These are phyloP conservation scores for Poecilia picta DNA, from an alignment of 2,797 vertebrate genomes.

Conservation along the genomic window DNA sequence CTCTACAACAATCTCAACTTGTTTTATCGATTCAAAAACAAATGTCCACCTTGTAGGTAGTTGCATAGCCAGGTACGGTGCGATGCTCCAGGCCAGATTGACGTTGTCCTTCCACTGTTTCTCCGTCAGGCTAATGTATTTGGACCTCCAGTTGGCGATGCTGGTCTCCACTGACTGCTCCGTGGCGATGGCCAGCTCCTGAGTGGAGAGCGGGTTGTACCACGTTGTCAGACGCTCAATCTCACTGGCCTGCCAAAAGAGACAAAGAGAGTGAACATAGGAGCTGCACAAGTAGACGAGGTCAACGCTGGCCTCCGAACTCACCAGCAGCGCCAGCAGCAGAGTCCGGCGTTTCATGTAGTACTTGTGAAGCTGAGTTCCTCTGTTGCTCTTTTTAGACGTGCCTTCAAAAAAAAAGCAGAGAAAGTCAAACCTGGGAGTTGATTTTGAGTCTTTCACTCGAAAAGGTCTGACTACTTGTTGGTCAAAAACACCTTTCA, in stretches of 20 bases:
- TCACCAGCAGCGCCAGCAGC: slow-evolving; percentile 90
- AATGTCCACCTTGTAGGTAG: slow-evolving; percentile 85
- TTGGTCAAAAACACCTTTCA: not conserved
- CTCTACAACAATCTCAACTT: not conserved
- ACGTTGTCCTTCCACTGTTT: slow-evolving; percentile 99
- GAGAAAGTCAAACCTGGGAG: not conserved
- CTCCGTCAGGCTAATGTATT: slow-evolving; percentile 94
- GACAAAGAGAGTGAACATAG: not conserved
- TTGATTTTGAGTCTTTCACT: not conserved
- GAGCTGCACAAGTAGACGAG: not conserved
- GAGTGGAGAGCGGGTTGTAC: slow-evolving; percentile 96
- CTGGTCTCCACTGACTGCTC: slow-evolving; percentile 96
- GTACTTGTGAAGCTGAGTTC: slow-evolving; percentile 96
- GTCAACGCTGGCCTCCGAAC: not conserved
- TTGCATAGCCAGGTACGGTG: slow-evolving; percentile 93
- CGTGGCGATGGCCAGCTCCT: slow-evolving; percentile 87
- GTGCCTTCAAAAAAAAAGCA: slow-evolving; percentile 78
- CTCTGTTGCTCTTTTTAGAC: slow-evolving; percentile 96
- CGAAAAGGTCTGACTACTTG: not conserved
- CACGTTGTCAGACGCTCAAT: slow-evolving; percentile 94
- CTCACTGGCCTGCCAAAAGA: slow-evolving; percentile 88
- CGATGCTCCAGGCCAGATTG: slow-evolving; percentile 96
- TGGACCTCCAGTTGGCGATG: slow-evolving; percentile 96
- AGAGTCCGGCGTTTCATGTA: slow-evolving; percentile 97
- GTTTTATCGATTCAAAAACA: not conserved